Base-by-base conservation (phyloP, 1,140 invertebrate species). In the Pseudomyrmex flavicornis region DNA sequence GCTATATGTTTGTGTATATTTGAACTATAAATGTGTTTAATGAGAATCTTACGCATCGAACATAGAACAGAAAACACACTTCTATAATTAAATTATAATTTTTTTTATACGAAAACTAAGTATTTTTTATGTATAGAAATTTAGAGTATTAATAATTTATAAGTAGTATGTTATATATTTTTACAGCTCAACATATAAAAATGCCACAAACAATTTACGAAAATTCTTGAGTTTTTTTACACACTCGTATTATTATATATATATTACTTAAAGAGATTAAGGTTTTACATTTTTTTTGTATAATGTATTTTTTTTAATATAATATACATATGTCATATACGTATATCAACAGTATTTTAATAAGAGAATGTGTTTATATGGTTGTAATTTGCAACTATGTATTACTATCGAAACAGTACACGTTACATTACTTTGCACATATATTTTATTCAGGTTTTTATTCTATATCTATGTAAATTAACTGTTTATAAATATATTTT, bases 401-500 rank as follows among this genome's bases (percentile, higher is more conserved):
- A 22, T 76, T 70, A 59, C 2, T 50, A 44, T 44, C 63, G 74
- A 79, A 52, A 79, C 54, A 54, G 58, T 69, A 79, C 17, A 46
- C 1, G 20, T 58, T 46, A 76, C 5, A 79, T 58, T 66, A 26
- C 2, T 0, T 22, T 68, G 20, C 10, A 79, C 4, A 44, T 76
- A 63, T 54, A 22, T 61, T 65, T 13, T 46, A 13, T 79, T 70
- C 35, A 35, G 46, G 58, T 58, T n/a, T 69, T 26, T 48, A n/a
- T 79, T 70, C 0, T 69, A 10, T 46, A 69, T 50, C 52, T 79
- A 79, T 77, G 26, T 58, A 58, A 58, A 77, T n/a, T 35, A 76
- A 35, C 20, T 69, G 58, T 77, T 69, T 77, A 48, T 68, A 77
- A 68, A 48, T 58, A 77, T 68, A 69, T 58, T 35, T 79, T 10